Conservation (phyloP, 2,113 vertebrate genomes). For the Guaruba guarouba region DNA sequence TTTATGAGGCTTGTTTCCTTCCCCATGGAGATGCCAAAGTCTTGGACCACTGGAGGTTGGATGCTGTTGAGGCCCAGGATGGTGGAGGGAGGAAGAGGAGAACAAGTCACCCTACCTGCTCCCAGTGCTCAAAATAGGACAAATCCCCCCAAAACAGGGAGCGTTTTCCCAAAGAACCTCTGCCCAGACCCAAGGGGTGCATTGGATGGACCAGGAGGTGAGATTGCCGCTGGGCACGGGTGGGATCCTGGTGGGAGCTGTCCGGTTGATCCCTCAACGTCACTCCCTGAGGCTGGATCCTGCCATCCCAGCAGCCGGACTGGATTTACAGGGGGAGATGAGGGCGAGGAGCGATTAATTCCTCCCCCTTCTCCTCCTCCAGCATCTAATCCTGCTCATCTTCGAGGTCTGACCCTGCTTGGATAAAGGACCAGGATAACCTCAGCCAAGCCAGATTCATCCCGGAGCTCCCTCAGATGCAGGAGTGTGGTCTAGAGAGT, state of each 20-base stretch:
- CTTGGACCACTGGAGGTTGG: neutral
- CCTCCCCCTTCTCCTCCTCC: neutral
- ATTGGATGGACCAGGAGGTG: accelerated
- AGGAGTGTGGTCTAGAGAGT: too few relatives aligned
- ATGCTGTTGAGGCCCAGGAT: accelerated
- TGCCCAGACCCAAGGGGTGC: too few relatives aligned
- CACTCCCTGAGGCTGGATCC: neutral
- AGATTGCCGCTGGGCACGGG: neutral
- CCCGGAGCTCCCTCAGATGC: neutral
- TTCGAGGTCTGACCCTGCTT: neutral
- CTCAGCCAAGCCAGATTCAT: neutral
- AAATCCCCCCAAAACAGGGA: accelerated
- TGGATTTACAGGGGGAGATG: neutral
- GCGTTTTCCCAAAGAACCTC: neutral
- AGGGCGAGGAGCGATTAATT: slow-evolving; percentile 29
- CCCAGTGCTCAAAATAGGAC: accelerated
- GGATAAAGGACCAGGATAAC: neutral
- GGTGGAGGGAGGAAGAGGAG: neutral
- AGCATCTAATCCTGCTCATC: neutral
- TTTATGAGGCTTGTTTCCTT: accelerated
- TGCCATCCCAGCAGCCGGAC: neutral
- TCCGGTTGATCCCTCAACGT: neutral
- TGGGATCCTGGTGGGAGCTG: neutral
- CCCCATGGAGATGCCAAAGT: accelerated
- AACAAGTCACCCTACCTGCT: accelerated